Conservation (phyloP, 2,113 vertebrate species). For the Pycnonotus jocosus region DNA sequence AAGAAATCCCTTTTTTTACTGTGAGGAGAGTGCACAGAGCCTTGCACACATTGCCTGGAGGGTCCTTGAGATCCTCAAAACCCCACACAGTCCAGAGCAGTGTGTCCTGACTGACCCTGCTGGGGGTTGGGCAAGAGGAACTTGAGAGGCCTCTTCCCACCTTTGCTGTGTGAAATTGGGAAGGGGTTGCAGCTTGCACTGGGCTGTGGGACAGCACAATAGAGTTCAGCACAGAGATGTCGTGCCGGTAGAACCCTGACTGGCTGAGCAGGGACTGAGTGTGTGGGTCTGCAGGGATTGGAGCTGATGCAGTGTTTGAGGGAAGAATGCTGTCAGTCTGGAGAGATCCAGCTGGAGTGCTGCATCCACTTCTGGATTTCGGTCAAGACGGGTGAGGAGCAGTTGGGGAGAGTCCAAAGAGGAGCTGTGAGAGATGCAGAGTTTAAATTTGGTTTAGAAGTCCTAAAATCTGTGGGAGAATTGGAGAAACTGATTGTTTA, state of each 20-base stretch:
- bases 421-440: neutral
- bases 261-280: neutral
- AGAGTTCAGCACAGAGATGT: neutral
- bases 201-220: neutral
- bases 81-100: neutral
- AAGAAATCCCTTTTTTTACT: neutral
- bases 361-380: neutral
- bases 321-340: neutral
- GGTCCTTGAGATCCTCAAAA: neutral
- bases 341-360: neutral
- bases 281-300: neutral
- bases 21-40: neutral
- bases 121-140: neutral
- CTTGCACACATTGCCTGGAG: neutral
- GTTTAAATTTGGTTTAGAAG: neutral
- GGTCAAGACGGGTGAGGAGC: neutral
- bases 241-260: no score
- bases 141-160: neutral
- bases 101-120: neutral
- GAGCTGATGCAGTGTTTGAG: neutral
- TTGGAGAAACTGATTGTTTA: neutral
- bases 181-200: neutral
- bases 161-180: neutral
- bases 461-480: neutral
- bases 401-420: neutral